Conservation (phyloP, 2,113 vertebrate species). For the Sorex araneus region DNA sequence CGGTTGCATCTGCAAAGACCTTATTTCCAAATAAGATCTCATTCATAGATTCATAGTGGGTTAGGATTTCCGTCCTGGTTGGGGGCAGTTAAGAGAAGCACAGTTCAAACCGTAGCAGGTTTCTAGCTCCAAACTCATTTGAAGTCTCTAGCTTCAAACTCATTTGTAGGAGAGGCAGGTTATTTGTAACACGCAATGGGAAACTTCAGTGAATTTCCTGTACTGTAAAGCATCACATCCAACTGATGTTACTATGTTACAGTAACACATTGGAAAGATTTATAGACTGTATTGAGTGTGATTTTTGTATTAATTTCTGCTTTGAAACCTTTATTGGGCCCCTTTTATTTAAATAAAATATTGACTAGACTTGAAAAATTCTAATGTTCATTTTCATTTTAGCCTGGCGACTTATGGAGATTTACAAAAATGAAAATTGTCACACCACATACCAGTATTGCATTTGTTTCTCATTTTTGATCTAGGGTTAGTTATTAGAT, state of each 20-base stretch:
- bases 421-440: background rate
- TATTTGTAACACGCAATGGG: slow-evolving; percentile 32
- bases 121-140: slow-evolving; percentile 36
- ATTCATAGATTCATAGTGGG: background rate
- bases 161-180: slow-evolving; percentile 51
- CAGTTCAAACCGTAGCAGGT: background rate
- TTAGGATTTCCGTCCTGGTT: background rate
- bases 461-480: slow-evolving; percentile 39
- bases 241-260: slow-evolving; percentile 69
- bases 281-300: slow-evolving; percentile 64
- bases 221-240: slow-evolving; percentile 55
- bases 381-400: slow-evolving; percentile 70
- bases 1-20: slow-evolving; percentile 18
- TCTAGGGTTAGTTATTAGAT: background rate
- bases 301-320: slow-evolving; percentile 75
- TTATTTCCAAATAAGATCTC: slow-evolving; percentile 39
- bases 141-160: slow-evolving; percentile 11
- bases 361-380: slow-evolving; percentile 65
- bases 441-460: background rate
- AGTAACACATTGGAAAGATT: slow-evolving; percentile 69
- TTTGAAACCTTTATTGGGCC: slow-evolving; percentile 70
- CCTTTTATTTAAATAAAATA: slow-evolving; percentile 66
- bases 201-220: slow-evolving; percentile 52
- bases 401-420: slow-evolving; percentile 7
- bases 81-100: no score